These are phyloP conservation scores for Acleris literana DNA, from an alignment of 2,888 invertebrate species.

Conservation along the genomic window DNA sequence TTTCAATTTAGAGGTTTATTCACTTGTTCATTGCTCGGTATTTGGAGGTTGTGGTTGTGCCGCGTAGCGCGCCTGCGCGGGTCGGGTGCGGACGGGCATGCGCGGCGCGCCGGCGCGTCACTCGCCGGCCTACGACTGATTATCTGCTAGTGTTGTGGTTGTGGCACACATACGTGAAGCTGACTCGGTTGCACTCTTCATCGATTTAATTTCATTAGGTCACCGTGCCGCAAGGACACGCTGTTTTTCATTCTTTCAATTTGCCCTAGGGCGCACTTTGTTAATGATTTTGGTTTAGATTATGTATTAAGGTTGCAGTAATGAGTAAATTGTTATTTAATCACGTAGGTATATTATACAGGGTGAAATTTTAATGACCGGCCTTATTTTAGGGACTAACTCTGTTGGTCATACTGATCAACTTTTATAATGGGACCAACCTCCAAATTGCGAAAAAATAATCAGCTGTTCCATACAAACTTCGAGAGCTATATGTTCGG, in stretches of 20 bases:
- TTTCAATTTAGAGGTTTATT: conserved; percentile 17
- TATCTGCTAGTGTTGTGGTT: conserved; percentile 31
- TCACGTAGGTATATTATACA: no score
- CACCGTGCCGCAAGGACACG: conserved; percentile 53
- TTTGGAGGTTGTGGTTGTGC: conserved; percentile 9
- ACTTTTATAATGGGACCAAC: no score
- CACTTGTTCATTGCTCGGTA: conserved; percentile 20
- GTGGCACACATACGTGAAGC: conserved; percentile 36
- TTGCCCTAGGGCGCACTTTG: neutral
- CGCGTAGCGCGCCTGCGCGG: conserved; percentile 60
- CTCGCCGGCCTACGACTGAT: conserved; percentile 48
- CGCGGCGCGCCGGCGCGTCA: conserved; percentile 54
- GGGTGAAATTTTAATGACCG: no score
- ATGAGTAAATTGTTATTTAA: no score
- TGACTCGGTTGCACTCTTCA: conserved; percentile 56
- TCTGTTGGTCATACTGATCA: no score
- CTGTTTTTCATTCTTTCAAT: conserved; percentile 3
- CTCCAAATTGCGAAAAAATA: no score
- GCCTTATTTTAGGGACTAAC: no score
- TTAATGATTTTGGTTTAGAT: neutral
- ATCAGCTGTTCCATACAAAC: no score
- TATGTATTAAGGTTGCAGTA: neutral
- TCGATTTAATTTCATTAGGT: conserved; percentile 71
- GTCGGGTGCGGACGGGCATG: conserved; percentile 57
- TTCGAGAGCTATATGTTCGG: no score